A percentile compares a stretch with the other conserved stretches of the same genome.
phyloP scores from a whole-genome alignment of 2,113 vertebrate genomes.

The Petromus typicus region DNA sequence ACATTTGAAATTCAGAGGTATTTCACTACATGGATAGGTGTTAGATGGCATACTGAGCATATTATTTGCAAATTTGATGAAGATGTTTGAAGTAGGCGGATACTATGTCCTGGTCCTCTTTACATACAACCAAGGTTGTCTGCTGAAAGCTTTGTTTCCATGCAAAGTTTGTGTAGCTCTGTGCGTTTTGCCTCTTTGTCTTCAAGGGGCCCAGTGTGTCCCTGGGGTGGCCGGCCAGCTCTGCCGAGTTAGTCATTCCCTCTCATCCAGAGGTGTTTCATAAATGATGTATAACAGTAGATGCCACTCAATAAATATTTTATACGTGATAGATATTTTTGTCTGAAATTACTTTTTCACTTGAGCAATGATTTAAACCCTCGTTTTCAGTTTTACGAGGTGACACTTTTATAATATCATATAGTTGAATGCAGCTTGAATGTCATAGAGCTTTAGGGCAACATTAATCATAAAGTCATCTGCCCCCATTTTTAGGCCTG shows the following conservation, averaged over 20 bases:
- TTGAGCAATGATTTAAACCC: constrained; percentile 83
- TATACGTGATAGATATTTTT: constrained; percentile 82
- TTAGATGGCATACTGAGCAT: background rate
- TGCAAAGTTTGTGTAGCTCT: constrained; percentile 23
- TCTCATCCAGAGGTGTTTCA: constrained; percentile 63
- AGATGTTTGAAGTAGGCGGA: constrained; percentile 29
- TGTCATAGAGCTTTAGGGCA: constrained; percentile 78
- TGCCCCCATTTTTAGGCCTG: constrained; percentile 28
- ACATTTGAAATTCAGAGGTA: background rate
- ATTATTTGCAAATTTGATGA: constrained; percentile 27
- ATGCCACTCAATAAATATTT: constrained; percentile 86
- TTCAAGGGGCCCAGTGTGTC: background rate
- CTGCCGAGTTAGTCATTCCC: constrained; percentile 68
- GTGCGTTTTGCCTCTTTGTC: constrained; percentile 61
- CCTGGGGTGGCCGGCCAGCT: background rate
- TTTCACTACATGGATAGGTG: background rate
- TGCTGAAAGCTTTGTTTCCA: constrained; percentile 62
- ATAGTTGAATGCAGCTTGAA: constrained; percentile 81
- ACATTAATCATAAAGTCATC: constrained; percentile 77
- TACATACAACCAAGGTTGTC: background rate
- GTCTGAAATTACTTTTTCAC: constrained; percentile 83
- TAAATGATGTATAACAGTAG: constrained; percentile 82
- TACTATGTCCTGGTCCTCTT: constrained; percentile 17
- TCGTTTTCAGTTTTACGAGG: constrained; percentile 81
- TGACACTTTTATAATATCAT: constrained; percentile 80